Evolutionary conservation across 2,113 vertebrate species (phyloP), one percentile per base, ranked within the genome.

Genomic region (Dipodomys merriami): DNA sequence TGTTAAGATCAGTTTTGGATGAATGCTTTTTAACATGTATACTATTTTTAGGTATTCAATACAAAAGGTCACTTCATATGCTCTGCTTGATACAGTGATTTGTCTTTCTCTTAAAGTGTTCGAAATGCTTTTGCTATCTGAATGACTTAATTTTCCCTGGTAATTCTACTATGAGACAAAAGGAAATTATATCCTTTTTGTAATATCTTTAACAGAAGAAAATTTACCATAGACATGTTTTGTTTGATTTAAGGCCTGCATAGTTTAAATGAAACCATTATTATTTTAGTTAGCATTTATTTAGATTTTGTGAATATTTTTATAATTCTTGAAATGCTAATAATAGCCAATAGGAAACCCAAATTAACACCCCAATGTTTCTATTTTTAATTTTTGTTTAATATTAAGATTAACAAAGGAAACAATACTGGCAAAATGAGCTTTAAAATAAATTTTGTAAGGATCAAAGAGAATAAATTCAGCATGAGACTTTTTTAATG

Each of bases 111-210:
- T 96, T 87, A 88, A 33, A 87, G 67, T 95, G 93, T 83, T 91
- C 23, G 67, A 64, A 85, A 83, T 91, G 94, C 44, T 88, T 35
- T 93, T 86, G 3, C n/a, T 74, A 27, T 81, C 20, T 68, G 53
- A 88, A 91, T 83, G 25, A 95, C 65, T 94, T 90, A 90, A 89
- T 94, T 95, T 77, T 93, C 69, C 69, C 30, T 90, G 22, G 60
- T 7, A 91, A 90, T 87, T 95, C 86, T 94, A 86, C 49, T 72
- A 35, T 83, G 83, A 93, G 73, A 95, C 65, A 93, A 93, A 95
- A 88, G 78, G n/a, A 93, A 96, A 93, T 95, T 94, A 95, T 68
- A 96, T 27, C 60, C 65, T 95, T 96, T 39, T 93, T 39, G 74
- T 81, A 92, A 71, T 69, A 82, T 91, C 35, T 94, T 95, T 93